phyloP scores from a whole-genome alignment of 2,797 vertebrate genomes.

The Orientallactaga sibirica region DNA sequence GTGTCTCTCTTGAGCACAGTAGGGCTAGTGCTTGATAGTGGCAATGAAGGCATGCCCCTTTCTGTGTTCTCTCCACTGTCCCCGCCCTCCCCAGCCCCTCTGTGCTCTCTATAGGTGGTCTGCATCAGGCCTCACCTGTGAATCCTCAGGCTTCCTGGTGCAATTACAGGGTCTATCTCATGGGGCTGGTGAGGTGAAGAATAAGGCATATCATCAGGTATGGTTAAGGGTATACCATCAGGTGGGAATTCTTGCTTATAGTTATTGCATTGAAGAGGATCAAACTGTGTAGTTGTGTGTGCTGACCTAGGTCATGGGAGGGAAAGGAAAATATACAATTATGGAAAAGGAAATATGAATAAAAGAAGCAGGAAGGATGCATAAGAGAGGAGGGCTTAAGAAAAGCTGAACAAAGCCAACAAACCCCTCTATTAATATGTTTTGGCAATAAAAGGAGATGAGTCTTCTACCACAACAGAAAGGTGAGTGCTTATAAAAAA shows the following conservation, averaged over 20 bases:
- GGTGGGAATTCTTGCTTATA: neutral
- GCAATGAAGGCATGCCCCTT: neutral
- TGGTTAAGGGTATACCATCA: neutral
- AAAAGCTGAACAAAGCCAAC: neutral
- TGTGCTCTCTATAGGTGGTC: neutral
- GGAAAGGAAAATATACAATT: neutral
- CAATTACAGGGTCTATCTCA: neutral
- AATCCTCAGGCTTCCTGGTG: neutral
- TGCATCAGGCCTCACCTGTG: neutral
- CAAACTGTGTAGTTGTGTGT: neutral
- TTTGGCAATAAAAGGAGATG: constrained; percentile 4
- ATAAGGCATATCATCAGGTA: neutral
- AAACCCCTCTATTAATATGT: neutral
- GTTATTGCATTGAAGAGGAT: neutral
- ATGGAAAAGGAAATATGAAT: constrained; percentile 6
- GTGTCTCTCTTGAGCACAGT: neutral
- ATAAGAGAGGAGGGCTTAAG: neutral
- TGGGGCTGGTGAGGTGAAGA: neutral
- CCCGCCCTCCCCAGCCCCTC: neutral
- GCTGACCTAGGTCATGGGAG: neutral
- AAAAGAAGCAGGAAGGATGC: neutral
- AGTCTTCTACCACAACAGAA: neutral
- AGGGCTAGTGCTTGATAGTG: neutral
- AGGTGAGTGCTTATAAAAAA: neutral
- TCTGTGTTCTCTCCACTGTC: neutral